Percentiles rank a stretch among this genome's conserved stretches.
Evolutionary conservation across 1,140 invertebrate species (phyloP).

Genomic region (Drosophila guanche): DNA sequence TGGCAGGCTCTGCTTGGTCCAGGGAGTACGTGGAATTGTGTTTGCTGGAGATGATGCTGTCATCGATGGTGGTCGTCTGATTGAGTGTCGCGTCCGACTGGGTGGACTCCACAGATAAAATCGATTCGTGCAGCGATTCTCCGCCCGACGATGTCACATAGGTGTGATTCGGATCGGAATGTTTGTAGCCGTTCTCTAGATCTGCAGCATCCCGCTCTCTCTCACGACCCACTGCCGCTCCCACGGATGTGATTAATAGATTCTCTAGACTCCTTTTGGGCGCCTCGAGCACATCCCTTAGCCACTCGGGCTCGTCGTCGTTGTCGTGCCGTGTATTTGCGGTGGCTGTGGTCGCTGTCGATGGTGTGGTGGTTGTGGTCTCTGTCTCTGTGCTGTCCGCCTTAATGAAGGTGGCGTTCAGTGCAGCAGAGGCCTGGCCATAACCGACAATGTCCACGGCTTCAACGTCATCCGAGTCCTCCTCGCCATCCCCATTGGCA

Average conservation of each 20-base stretch:
- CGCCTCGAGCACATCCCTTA: slow-evolving; percentile 85
- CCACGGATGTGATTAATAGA: slow-evolving; percentile 63
- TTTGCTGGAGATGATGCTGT: slow-evolving; percentile 83
- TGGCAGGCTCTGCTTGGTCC: slow-evolving; percentile 64
- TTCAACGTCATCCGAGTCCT: slow-evolving; percentile 72
- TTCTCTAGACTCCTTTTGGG: slow-evolving; percentile 83
- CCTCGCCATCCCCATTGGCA: slow-evolving; percentile 52
- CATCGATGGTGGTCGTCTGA: slow-evolving; percentile 82
- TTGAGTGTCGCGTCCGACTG: slow-evolving; percentile 78
- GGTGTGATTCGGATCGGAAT: slow-evolving; percentile 73
- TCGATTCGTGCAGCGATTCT: slow-evolving; percentile 80
- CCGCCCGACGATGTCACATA: slow-evolving; percentile 54
- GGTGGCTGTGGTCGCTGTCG: slow-evolving; percentile 74
- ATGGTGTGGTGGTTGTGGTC: slow-evolving; percentile 66
- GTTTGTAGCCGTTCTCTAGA: slow-evolving; percentile 57
- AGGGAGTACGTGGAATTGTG: slow-evolving; percentile 81
- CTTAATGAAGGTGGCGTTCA: slow-evolving; percentile 67
- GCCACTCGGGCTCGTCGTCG: slow-evolving; percentile 86
- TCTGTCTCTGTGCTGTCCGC: slow-evolving; percentile 71
- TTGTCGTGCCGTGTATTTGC: slow-evolving; percentile 60
- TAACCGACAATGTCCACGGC: slow-evolving; percentile 75
- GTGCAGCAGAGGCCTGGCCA: slow-evolving; percentile 46
- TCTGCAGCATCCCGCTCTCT: slow-evolving; percentile 37
- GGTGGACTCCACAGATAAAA: slow-evolving; percentile 81
- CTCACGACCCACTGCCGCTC: slow-evolving; percentile 19